These are phyloP conservation scores for Hippocampus barbouri DNA, from an alignment of 2,113 vertebrate genomes.

Conservation along the genomic window DNA sequence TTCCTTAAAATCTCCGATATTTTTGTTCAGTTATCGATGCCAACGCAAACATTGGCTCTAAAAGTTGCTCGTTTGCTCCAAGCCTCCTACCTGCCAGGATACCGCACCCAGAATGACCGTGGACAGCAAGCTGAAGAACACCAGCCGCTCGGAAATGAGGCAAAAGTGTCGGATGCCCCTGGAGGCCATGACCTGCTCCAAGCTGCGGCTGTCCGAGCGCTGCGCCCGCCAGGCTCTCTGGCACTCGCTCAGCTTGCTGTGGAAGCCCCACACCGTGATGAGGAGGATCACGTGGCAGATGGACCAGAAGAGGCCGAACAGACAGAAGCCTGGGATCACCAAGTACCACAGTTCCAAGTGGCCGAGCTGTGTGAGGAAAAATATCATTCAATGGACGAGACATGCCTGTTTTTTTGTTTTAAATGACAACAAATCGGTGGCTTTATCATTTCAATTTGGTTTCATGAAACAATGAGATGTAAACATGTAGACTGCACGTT, in stretches of 20 bases:
- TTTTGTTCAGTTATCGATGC: no score
- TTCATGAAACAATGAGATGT: no score
- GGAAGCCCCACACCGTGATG: constrained; percentile 96
- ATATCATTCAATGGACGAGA: background rate
- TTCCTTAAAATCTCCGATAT: no score
- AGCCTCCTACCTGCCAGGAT: constrained; percentile 89
- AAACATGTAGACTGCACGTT: no score
- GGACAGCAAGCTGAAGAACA: constrained; percentile 87
- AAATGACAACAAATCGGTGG: no score
- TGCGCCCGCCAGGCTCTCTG: constrained; percentile 85
- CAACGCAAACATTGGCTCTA: no score
- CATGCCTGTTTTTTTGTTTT: background rate
- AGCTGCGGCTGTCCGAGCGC: constrained; percentile 77
- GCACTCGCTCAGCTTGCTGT: constrained; percentile 91
- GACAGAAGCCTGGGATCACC: constrained; percentile 93
- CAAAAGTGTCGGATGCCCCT: constrained; percentile 99
- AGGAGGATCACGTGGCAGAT: constrained; percentile 91
- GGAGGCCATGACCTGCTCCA: constrained; percentile 95
- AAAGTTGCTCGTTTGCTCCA: background rate
- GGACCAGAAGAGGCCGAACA: constrained; percentile 94
- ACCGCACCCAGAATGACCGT: constrained; percentile 87
- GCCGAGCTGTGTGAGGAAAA: constrained; percentile 61
- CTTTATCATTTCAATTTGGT: no score
- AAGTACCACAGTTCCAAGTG: constrained; percentile 91
- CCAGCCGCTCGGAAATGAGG: constrained; percentile 92